Evolutionary conservation across 2,888 invertebrate genomes (phyloP), one percentile per base, ranked within the genome.

Genomic region (Eupithecia inturbata): DNA sequence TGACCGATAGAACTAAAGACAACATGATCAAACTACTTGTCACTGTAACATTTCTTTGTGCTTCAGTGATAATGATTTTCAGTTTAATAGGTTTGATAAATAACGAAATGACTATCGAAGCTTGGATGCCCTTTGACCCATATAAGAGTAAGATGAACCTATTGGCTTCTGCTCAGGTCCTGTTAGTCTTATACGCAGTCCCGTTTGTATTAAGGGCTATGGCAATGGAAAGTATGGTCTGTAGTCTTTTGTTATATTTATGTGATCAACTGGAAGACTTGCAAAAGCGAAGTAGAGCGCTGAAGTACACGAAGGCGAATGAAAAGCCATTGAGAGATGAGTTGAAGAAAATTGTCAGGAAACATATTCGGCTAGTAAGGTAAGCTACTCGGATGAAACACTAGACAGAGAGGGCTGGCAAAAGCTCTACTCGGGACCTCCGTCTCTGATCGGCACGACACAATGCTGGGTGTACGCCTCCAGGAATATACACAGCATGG

Each of bases 111-210:
- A 77, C 85, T 0, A 69, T 92, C 0, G 91, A 91, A 71, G 86
- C 89, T 0, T 93, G 92, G 93, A 81, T 93, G 83, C 93, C 93
- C 1, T 93, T 93, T 63, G 87, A 93, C 64, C 86, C 87, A 0
- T 77, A 80, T 49, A 82, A 89, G 73, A 89, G 78, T 70, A 79
- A 75, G 72, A 86, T 82, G 79, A 89, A 87, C 66, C 80, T 90
- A 19, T 53, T 89, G 2, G 10, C 87, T 0, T 85, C 90, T 0
- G 41, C 79, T 16, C 89, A 91, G 81, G 82, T 92, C 31, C 0
- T 89, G 2, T 83, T 84, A 0, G 4, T 84, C 0, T 72, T 85
- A 0, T 87, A 91, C 39, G 64, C 81, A 0, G 77, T 89, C 0
- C 91, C 91, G 1, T 84, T 85, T 39, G 71, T 85, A 0, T 86